These are phyloP conservation scores for Timema podura DNA, from an alignment of 2,888 invertebrate genomes.

Conservation along the genomic window DNA sequence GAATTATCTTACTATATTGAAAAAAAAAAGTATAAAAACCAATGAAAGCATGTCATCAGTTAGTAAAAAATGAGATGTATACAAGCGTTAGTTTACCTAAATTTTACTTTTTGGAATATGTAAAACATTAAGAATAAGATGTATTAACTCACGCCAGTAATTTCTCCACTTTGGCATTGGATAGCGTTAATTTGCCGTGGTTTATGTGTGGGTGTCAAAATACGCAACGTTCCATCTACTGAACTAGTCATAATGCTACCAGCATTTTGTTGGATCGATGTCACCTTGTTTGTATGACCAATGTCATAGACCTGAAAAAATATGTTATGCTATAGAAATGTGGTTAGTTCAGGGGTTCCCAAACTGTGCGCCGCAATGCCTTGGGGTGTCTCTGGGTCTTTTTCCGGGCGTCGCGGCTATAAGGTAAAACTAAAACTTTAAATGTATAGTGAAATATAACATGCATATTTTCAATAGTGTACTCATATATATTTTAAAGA, in stretches of 20 bases:
- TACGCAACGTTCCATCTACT: constrained; percentile 41
- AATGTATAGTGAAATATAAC: neutral
- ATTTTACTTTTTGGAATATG: neutral
- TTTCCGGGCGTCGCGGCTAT: neutral
- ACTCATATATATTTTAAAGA: no score
- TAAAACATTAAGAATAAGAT: neutral
- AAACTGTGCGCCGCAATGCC: no score
- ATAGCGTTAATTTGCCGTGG: constrained; percentile 32
- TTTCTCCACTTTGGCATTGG: constrained; percentile 22
- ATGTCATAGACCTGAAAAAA: constrained; percentile 24
- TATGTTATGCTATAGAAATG: no score
- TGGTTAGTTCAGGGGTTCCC: no score
- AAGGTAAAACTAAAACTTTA: neutral
- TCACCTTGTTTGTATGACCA: constrained; percentile 40
- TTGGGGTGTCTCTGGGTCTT: neutral
- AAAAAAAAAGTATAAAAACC: no score
- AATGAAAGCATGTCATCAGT: neutral
- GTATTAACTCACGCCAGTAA: constrained; percentile 27
- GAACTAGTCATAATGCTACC: constrained; percentile 44
- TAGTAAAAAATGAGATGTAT: neutral
- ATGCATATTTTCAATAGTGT: no score
- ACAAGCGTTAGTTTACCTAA: no score
- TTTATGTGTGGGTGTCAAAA: constrained; percentile 42
- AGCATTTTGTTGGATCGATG: constrained; percentile 39
- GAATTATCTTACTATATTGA: no score